A percentile compares a stretch with the other conserved stretches of the same genome.
These are phyloP conservation scores for Axea sp. DNA, from an alignment of 2,888 invertebrate genomes.

Conservation along the genomic window DNA sequence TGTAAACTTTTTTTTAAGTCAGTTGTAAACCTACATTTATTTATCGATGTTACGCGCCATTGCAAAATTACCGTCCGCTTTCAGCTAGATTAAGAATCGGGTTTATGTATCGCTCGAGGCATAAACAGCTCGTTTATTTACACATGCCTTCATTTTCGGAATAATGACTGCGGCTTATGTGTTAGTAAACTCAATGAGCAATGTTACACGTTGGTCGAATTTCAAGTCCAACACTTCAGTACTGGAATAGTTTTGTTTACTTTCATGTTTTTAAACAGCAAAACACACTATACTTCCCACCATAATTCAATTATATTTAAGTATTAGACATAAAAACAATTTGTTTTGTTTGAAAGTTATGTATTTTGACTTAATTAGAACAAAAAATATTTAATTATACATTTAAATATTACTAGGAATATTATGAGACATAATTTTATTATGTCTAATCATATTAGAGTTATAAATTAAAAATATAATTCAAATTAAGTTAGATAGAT, in stretches of 20 bases:
- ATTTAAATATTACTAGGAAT: no score
- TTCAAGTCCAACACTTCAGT: slow-evolving; percentile 10
- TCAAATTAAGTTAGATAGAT: no score
- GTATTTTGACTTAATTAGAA: no score
- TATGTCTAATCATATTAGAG: no score
- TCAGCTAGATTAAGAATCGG: slow-evolving; percentile 75
- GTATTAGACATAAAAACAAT: no score
- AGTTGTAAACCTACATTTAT: slow-evolving; percentile 63
- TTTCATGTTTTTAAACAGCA: no score
- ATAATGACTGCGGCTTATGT: slow-evolving; percentile 63
- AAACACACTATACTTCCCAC: no score
- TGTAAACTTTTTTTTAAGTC: slow-evolving; percentile 59
- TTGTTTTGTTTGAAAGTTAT: no score
- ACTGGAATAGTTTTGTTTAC: slow-evolving; percentile 1
- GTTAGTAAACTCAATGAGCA: slow-evolving; percentile 25
- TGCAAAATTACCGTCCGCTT: slow-evolving; percentile 72
- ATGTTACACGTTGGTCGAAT: slow-evolving; percentile 24
- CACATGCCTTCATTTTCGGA: slow-evolving; percentile 65
- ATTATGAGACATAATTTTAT: no score
- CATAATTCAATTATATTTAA: no score
- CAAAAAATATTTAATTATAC: no score
- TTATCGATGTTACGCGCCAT: slow-evolving; percentile 67
- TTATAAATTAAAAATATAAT: no score
- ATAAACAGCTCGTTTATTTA: slow-evolving; percentile 66
- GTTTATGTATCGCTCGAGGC: slow-evolving; percentile 65